Conservation (phyloP, 1,140 invertebrate genomes). For the Globodera rostochiensis region DNA sequence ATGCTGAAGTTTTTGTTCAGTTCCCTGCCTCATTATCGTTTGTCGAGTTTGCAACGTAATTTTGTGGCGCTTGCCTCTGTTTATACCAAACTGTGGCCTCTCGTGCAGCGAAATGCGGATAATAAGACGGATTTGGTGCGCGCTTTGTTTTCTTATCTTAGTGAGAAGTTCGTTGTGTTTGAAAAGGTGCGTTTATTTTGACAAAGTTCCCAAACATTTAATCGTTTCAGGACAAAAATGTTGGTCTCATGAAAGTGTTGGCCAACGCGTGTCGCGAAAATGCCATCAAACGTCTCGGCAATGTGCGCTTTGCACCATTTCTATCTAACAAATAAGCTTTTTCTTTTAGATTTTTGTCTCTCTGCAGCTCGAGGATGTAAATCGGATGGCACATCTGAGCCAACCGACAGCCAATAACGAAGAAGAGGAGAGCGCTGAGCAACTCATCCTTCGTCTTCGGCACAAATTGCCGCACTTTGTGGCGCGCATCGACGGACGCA, state of each 20-base stretch:
- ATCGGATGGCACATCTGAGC: conserved; percentile 28
- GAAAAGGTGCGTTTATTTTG: conserved; percentile 18
- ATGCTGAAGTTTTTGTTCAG: conserved; percentile 15
- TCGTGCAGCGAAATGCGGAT: conserved; percentile 25
- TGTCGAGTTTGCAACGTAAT: conserved; percentile 23
- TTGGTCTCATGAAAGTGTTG: conserved; percentile 36
- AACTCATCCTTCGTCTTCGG: conserved; percentile 18
- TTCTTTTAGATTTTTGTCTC: conserved; percentile 39
- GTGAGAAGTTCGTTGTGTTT: conserved; percentile 21
- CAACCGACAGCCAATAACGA: conserved; percentile 1
- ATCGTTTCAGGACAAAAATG: conserved; percentile 39
- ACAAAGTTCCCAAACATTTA: not conserved
- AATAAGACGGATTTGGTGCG: conserved; percentile 20
- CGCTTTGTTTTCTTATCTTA: conserved; percentile 24
- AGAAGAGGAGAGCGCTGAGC: conserved; percentile 10
- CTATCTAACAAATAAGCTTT: conserved; percentile 2
- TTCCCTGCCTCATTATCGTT: conserved; percentile 23
- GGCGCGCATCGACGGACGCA: conserved; percentile 37
- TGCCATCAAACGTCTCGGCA: conserved; percentile 38
- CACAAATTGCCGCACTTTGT: conserved; percentile 17
- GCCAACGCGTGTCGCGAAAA: conserved; percentile 36
- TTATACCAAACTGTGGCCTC: conserved; percentile 20
- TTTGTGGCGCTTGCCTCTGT: conserved; percentile 13
- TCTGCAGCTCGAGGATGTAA: conserved; percentile 35
- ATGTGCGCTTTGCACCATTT: conserved; percentile 26